Percentiles rank a stretch among this genome's conserved stretches.
Evolutionary conservation across 2,113 vertebrate genomes (phyloP).

Genomic region (Sinosuthora webbiana): DNA sequence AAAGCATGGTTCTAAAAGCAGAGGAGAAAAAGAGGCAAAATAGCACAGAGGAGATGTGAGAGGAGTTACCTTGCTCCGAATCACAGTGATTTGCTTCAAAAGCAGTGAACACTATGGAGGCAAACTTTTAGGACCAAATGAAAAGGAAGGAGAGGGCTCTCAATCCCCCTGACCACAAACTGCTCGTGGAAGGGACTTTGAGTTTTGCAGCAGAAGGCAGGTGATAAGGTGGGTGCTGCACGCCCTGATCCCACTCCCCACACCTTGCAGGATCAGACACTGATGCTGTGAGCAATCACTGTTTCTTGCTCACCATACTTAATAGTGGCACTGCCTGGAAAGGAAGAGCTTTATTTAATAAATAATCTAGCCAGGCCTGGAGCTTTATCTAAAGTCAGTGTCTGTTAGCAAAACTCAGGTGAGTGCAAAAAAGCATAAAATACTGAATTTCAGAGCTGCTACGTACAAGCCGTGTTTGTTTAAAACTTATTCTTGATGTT

Average conservation of each 20-base stretch:
- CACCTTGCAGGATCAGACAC: not conserved
- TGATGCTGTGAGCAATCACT: not conserved
- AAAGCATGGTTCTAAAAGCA: not conserved
- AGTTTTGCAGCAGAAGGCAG: not conserved
- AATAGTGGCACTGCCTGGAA: not conserved
- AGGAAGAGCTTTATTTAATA: not conserved
- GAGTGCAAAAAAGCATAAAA: not conserved
- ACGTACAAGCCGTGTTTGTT: rapidly evolving
- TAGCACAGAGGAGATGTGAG: not conserved
- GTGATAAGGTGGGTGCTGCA: not conserved
- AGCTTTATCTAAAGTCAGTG: not conserved
- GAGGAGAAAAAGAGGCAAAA: not conserved
- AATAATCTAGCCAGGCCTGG: not conserved
- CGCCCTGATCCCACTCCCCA: rapidly evolving
- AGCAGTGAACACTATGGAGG: not conserved
- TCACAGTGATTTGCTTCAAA: not conserved
- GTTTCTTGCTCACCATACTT: not conserved
- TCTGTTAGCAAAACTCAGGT: not conserved
- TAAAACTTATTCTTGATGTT: not conserved
- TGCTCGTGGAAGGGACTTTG: rapidly evolving
- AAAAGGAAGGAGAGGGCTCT: not conserved
- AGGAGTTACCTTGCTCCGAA: not conserved
- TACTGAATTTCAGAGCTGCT: not conserved
- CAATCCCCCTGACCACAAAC: not conserved
- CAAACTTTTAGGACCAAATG: not conserved